Conservation (phyloP, 2,113 vertebrate species). For the Pelusios castaneus region DNA sequence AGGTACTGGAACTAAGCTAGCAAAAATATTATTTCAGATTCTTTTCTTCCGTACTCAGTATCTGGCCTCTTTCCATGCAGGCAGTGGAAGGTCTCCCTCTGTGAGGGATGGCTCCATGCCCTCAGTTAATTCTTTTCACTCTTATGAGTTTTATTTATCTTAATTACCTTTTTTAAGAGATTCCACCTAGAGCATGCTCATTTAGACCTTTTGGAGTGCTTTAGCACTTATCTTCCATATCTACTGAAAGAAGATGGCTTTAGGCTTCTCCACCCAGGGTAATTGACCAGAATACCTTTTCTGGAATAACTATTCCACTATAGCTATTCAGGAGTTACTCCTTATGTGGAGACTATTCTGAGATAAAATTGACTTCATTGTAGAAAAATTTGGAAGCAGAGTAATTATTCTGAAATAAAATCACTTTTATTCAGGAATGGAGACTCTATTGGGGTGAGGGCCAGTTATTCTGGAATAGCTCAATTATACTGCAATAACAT, state of each 20-base stretch:
- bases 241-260: background rate
- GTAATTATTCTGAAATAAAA: background rate
- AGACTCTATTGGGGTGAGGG: background rate
- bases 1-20: slow-evolving; percentile 66
- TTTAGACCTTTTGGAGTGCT: slow-evolving; percentile 14
- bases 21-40: slow-evolving; percentile 72
- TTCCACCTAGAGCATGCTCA: background rate
- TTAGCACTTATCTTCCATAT: background rate
- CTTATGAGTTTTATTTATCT: background rate
- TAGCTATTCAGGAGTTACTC: background rate
- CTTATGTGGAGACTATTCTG: background rate
- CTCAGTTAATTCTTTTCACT: background rate
- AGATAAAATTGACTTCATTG: background rate
- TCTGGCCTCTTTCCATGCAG: slow-evolving; percentile 56
- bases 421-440: background rate
- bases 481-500: background rate
- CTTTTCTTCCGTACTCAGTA: slow-evolving; percentile 52
- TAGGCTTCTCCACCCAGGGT: background rate
- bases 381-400: background rate
- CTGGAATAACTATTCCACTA: slow-evolving; percentile 20
- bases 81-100: slow-evolving; percentile 53
- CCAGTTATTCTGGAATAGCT: background rate
- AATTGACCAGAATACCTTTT: background rate
- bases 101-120: slow-evolving; percentile 49
- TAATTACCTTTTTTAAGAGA: background rate